phyloP scores from a whole-genome alignment of 2,797 vertebrate genomes.

The Alfaro cultratus region DNA sequence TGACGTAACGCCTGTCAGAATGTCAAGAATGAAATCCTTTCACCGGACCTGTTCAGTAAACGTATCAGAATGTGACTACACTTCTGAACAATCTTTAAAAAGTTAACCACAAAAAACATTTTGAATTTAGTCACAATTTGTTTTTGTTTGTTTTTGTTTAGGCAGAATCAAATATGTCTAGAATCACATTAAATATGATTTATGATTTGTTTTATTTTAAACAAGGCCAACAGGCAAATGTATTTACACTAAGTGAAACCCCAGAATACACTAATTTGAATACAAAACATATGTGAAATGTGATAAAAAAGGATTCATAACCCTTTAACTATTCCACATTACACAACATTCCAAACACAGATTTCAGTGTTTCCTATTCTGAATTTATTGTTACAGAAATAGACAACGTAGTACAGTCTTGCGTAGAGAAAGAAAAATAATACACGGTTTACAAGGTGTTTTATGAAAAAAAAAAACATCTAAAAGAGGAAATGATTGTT shows the following conservation, averaged over 20 bases:
- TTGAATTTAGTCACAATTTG: not conserved
- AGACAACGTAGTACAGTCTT: not conserved
- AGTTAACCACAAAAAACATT: not conserved
- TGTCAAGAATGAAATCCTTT: conserved; percentile 4
- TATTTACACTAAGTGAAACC: not conserved
- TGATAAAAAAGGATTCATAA: not conserved
- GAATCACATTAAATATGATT: not conserved
- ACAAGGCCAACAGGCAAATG: not conserved
- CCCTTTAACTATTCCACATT: not conserved
- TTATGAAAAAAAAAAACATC: not conserved
- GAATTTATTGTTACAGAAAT: not conserved
- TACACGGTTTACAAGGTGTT: not conserved
- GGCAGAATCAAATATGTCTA: not conserved
- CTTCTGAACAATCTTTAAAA: not conserved
- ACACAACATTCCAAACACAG: not conserved
- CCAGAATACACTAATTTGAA: not conserved
- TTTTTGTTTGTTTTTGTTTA: too few relatives aligned
- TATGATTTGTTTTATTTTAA: too few relatives aligned
- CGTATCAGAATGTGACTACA: not conserved
- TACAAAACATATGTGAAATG: not conserved
- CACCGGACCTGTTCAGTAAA: not conserved
- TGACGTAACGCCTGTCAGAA: not conserved
- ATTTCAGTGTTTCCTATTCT: not conserved
- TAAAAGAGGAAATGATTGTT: not conserved
- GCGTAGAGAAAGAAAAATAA: not conserved